A percentile compares a stretch with the other conserved stretches of the same genome.
These are phyloP conservation scores for Luscinia luscinia DNA, from an alignment of 2,797 vertebrate species.

Conservation along the genomic window DNA sequence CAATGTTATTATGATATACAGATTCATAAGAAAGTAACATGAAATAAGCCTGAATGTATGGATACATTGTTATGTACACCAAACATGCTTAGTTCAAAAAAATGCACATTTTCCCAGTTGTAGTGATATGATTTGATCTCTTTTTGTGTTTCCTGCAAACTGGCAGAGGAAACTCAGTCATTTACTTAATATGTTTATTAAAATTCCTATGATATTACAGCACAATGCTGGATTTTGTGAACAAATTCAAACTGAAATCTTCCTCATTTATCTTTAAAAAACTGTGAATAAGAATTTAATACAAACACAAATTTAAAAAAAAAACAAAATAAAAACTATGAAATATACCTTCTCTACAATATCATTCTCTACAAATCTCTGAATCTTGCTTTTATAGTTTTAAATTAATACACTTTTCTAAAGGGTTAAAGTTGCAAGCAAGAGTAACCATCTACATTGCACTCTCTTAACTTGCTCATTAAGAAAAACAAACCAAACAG, in stretches of 20 bases:
- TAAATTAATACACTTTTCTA: constrained; percentile 4
- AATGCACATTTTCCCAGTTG: neutral
- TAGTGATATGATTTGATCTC: neutral
- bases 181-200: constrained; percentile 45
- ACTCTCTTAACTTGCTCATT: constrained; percentile 24
- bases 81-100: neutral
- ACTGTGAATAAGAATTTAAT: neutral
- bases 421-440: constrained; percentile 37
- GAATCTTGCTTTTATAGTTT: neutral
- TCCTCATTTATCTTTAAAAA: neutral
- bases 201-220: constrained; percentile 55
- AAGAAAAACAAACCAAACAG: constrained; percentile 51
- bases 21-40: neutral
- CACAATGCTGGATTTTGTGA: neutral
- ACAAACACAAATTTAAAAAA: neutral
- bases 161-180: constrained; percentile 33
- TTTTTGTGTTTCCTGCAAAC: neutral
- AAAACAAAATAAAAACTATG: neutral
- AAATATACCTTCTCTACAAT: neutral
- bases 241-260: neutral
- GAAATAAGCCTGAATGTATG: neutral
- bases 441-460: neutral
- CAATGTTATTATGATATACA: neutral
- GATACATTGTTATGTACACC: neutral
- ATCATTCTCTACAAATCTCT: neutral